A percentile compares a stretch with the other conserved stretches of the same genome.
Conservation (phyloP, 2,888 invertebrate genomes). For the Metellina segmentata region DNA sequence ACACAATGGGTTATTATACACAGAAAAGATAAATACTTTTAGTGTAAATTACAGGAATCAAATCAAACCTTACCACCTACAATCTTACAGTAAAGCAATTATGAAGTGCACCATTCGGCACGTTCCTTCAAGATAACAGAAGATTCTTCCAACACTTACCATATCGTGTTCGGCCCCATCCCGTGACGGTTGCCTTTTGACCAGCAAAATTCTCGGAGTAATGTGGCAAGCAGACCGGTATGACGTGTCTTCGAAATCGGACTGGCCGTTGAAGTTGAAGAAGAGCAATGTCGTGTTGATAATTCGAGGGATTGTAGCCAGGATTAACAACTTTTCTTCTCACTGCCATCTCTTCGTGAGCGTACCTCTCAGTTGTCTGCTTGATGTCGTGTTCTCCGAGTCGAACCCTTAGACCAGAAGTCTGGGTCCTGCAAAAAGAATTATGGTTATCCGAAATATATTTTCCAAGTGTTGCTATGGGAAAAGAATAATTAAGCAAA, state of each 20-base stretch:
- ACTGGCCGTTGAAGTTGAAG: conserved; percentile 86
- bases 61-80: too few species aligned
- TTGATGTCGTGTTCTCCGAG: conserved; percentile 96
- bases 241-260: conserved; percentile 93
- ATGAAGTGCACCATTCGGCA: too few species aligned
- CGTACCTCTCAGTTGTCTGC: conserved; percentile 88
- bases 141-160: conserved; percentile 83
- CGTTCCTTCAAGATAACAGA: too few species aligned
- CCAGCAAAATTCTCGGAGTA: conserved; percentile 89
- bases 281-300: conserved; percentile 92
- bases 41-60: too few species aligned
- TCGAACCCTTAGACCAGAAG: conserved; percentile 92
- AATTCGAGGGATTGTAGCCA: conserved; percentile 93
- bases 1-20: too few species aligned
- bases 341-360: conserved; percentile 93
- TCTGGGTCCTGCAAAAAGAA: conserved; percentile 87
- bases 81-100: too few species aligned
- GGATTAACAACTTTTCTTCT: conserved; percentile 89
- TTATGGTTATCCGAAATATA: too few species aligned
- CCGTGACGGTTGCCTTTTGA: conserved; percentile 92
- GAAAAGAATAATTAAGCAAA: too few species aligned
- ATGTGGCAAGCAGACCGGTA: conserved; percentile 94
- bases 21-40: too few species aligned
- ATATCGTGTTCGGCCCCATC: conserved; percentile 95
- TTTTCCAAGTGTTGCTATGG: too few species aligned